phyloP scores from a whole-genome alignment of 53 echinoderm and acorn worm species.

The Paracentrotus lividus region DNA sequence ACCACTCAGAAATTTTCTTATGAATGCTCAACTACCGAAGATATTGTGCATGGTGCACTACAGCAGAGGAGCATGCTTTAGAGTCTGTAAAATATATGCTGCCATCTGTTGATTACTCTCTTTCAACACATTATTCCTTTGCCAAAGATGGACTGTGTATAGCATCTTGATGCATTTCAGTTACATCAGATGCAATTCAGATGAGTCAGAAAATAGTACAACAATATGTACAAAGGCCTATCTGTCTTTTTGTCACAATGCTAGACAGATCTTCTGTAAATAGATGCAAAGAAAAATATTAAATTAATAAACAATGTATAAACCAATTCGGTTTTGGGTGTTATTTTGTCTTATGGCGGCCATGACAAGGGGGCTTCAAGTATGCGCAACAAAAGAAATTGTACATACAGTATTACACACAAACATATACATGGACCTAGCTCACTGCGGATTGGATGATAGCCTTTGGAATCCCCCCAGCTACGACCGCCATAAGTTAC shows the following conservation, averaged over 20 bases:
- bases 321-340: no score
- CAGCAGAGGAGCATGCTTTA: background rate
- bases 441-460: no score
- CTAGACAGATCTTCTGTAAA: background rate
- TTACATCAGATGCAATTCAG: background rate
- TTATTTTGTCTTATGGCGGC: no score
- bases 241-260: background rate
- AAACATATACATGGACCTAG: no score
- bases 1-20: no score
- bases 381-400: no score
- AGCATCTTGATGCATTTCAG: background rate
- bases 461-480: no score
- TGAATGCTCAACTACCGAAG: no score
- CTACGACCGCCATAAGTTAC: no score
- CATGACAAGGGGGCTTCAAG: no score
- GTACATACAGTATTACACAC: no score
- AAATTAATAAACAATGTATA: no score
- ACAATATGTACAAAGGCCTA: background rate
- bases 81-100: background rate
- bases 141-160: background rate
- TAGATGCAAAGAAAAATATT: background rate
- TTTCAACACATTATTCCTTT: background rate
- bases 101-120: slow-evolving; percentile 25
- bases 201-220: background rate
- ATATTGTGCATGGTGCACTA: slow-evolving; percentile 10